phyloP scores from a whole-genome alignment of 1,140 invertebrate species.

The Acromyrmex echinatior region DNA sequence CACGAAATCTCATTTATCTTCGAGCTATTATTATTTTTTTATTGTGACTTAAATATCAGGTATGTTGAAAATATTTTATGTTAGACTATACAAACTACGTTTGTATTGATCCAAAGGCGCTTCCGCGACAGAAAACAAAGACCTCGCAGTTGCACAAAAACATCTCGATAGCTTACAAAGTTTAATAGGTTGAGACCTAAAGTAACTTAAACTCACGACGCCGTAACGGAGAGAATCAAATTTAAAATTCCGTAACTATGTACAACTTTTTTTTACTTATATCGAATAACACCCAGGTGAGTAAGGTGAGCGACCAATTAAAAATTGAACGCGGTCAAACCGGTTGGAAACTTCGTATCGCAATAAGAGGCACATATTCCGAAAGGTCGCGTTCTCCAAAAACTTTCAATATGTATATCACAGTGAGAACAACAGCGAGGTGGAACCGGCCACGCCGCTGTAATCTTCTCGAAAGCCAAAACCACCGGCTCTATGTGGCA shows the following conservation, averaged over 20 bases:
- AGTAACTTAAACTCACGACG: not conserved
- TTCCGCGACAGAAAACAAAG: not conserved
- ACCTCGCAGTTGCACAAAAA: not conserved
- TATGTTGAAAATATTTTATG: not conserved
- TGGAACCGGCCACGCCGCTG: slow-evolving; percentile 13
- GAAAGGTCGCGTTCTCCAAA: slow-evolving; percentile 34
- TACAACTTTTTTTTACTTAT: not conserved
- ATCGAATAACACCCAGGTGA: not conserved
- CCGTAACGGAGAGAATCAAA: not conserved
- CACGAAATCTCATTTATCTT: not conserved
- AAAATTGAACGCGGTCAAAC: slow-evolving; percentile 33
- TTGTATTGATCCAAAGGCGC: not conserved
- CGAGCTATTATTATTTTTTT: not conserved
- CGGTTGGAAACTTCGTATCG: not conserved
- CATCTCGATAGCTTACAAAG: slow-evolving; percentile 5
- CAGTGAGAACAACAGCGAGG: not conserved
- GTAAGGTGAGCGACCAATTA: slow-evolving; percentile 34
- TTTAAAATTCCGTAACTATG: slow-evolving; percentile 18
- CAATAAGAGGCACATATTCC: slow-evolving; percentile 1
- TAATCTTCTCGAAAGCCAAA: slow-evolving; percentile 52
- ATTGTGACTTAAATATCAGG: not conserved
- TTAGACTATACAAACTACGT: not conserved
- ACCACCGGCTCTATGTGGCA: slow-evolving; percentile 8
- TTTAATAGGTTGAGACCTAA: slow-evolving; percentile 28
- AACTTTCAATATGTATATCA: slow-evolving; percentile 21